Evolutionary conservation across 1,140 invertebrate species (phyloP), one percentile per base, ranked within the genome.

Genomic region (Thereuonema tuberculata): DNA sequence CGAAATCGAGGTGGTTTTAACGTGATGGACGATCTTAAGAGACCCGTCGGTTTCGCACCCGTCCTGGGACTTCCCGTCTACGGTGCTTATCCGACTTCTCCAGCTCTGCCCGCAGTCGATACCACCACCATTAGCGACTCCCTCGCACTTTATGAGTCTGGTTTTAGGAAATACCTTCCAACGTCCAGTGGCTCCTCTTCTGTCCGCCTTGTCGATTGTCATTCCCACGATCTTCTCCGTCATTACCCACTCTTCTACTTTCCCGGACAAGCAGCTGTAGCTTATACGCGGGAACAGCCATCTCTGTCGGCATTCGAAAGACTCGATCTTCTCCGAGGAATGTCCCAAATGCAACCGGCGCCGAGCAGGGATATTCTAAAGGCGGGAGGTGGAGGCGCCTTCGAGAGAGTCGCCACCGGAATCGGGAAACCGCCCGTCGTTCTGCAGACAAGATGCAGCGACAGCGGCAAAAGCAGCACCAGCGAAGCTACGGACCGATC

Each of bases 271-370:
- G 31, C 15, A 54, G 62, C 28, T 20, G 87, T 85, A 1, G 86
- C 86, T 0, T 88, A 87, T 67, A 86, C 86, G 64, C 86, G 87
- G 63, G 81, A 80, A 60, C 66, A 56, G 57, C 59, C 47, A 46
- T 26, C 15, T 56, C 60, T 23, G 20, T 88, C 85, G 1, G 86
- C 86, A 0, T 88, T 88, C 67, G 86, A 87, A 64, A 86, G 87
- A 63, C 80, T 80, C 60, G 79, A 81, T 64, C 65, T 82, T 2
- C 70, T 84, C 17, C 79, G 5, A 25, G 21, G 25, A 58, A 60
- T 64, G 27, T 61, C 66, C 54, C 63, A 60, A 59, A 47, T 61
- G 26, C 59, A 58, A 55, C 29, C 62, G 62, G 55, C 56, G 53
- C 55, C 37, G 49, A 77, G 43, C 56, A 59, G 49, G 49, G 60